Percentiles rank a stretch among this genome's conserved stretches.
Conservation (phyloP, 2,888 invertebrate genomes). For the Spodoptera exigua region DNA sequence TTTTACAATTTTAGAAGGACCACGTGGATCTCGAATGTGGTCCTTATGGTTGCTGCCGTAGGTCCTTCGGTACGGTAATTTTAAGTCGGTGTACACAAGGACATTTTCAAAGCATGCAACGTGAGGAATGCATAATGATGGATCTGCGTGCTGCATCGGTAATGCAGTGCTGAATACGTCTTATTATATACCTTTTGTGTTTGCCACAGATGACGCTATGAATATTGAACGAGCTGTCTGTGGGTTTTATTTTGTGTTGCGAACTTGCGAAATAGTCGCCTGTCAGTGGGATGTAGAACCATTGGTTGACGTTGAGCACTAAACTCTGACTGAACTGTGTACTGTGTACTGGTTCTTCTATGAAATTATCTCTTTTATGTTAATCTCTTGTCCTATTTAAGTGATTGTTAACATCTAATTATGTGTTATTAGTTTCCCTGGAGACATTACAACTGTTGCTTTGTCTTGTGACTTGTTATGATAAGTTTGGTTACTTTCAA, state of each 20-base stretch:
- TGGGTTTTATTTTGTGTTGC: conserved; percentile 55
- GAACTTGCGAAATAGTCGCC: conserved; percentile 43
- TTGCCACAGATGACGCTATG: conserved; percentile 63
- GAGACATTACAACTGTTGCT: too few relatives aligned
- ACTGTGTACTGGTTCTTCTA: conserved; percentile 11
- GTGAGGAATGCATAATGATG: conserved; percentile 75
- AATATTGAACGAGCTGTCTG: conserved; percentile 64
- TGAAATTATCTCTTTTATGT: not conserved
- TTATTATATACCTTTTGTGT: conserved; percentile 70
- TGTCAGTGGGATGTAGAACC: conserved; percentile 21
- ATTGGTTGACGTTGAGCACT: conserved; percentile 10
- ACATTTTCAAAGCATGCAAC: conserved; percentile 72
- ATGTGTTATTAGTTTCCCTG: too few relatives aligned
- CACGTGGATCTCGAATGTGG: conserved; percentile 17
- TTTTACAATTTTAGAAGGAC: conserved; percentile 29
- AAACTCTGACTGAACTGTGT: conserved; percentile 17
- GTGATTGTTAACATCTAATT: not conserved
- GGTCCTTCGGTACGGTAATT: conserved; percentile 28
- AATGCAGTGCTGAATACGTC: conserved; percentile 64
- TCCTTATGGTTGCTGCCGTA: conserved; percentile 26
- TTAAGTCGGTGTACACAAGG: conserved; percentile 62
- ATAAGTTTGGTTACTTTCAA: too few relatives aligned
- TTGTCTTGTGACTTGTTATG: too few relatives aligned
- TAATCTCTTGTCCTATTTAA: not conserved
- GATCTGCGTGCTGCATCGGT: conserved; percentile 75